Base-by-base conservation (phyloP, 2,113 vertebrate species). In the Notothenia rossii region DNA sequence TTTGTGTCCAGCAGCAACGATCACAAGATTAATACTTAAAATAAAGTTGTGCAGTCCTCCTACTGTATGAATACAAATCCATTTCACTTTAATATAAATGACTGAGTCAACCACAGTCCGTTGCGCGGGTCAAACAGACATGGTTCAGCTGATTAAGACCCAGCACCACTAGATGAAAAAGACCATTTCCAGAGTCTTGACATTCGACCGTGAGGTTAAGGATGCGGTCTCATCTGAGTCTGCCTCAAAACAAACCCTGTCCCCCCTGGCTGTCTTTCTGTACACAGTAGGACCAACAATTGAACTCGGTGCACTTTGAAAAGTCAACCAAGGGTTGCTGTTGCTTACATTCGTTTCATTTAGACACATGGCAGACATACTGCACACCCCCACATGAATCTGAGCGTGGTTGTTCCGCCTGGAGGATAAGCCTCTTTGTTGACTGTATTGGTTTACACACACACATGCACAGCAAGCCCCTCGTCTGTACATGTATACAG, bases 401-500 rank as follows among this genome's bases (percentile, higher is more conserved):
- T 20, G 18, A 76, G 71, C 76, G 82, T 45, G 81, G 82, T 69
- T 72, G 54, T 75, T 82, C 79, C 13, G 86, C 91, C 91, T 53
- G 50, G 63, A 89, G 92, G 91, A 88, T 91, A 74, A 86, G 65
- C 65, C 62, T 79, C 88, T 91, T 92, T 93, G 91, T 93, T 91
- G 84, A 67, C 83, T 87, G 79, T 72, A 36, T 55, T 75, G 82
- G 66, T 85, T 89, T 88, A 89, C 83, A 88, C 73, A 76, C 73
- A 76, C 46, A 76, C 81, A 17, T 66, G 81, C 85, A 3, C 84
- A 79, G 66, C 72, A 3, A 83, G 81, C 75, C 71, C 75, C 75
- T 69, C 59, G 66, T 75, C 61, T 87, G 40, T 53, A 80, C 86
- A 80, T 87, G 88, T 67, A 81, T 43, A 80, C 81, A 83, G 79